Conservation (phyloP, 2,113 vertebrate genomes). For the Nycticryphes semicollaris region DNA sequence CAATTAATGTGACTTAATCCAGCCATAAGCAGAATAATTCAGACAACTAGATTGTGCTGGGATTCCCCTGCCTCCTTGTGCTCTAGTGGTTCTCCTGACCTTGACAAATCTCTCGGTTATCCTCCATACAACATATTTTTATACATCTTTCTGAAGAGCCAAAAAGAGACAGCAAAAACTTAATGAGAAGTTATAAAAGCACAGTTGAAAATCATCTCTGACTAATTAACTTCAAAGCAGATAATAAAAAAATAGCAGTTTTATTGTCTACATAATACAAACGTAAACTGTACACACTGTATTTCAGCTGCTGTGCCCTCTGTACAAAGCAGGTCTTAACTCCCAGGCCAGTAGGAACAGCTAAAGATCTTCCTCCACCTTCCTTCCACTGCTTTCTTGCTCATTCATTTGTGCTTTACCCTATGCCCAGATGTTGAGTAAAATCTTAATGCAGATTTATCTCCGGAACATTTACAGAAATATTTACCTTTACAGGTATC, state of each 20-base stretch:
- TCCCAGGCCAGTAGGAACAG: not conserved
- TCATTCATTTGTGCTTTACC: not conserved
- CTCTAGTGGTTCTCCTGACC: constrained; percentile 28
- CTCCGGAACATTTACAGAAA: not conserved
- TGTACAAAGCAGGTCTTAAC: not conserved
- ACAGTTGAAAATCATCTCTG: not conserved
- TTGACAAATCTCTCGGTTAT: constrained; percentile 25
- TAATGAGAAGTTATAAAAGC: constrained; percentile 29
- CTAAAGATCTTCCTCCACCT: not conserved
- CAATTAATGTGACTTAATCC: constrained; percentile 24
- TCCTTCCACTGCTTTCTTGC: not conserved
- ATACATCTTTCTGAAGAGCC: not conserved
- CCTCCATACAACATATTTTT: not conserved
- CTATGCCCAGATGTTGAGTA: not conserved
- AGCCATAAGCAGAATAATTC: constrained; percentile 28
- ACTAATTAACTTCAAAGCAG: constrained; percentile 32
- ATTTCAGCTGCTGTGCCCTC: not conserved
- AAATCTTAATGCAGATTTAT: constrained; percentile 8
- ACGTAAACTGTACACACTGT: not conserved
- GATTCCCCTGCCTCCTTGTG: constrained; percentile 19
- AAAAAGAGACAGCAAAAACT: constrained; percentile 41
- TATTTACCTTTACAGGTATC: constrained; percentile 31
- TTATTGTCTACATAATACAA: not conserved
- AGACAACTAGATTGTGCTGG: not conserved
- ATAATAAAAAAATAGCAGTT: not conserved